These are phyloP conservation scores for Isoperla grammatica DNA, from an alignment of 2,888 invertebrate species.

Conservation along the genomic window DNA sequence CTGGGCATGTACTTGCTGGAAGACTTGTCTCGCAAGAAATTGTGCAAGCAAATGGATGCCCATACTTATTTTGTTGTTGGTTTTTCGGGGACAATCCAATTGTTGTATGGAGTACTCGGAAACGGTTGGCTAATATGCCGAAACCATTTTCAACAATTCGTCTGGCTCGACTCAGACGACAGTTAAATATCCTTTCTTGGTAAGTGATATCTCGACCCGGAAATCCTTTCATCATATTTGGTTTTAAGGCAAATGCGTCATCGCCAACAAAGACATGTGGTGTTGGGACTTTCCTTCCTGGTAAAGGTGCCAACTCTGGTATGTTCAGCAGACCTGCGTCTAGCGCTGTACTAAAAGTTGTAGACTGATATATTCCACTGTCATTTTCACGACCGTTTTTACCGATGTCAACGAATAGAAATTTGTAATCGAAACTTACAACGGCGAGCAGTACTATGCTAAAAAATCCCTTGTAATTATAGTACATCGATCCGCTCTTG, in stretches of 20 bases:
- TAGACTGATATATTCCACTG: constrained; percentile 7
- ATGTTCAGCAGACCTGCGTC: background rate
- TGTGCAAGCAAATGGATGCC: constrained; percentile 23
- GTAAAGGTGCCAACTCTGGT: constrained; percentile 6
- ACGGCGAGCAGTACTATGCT: constrained; percentile 14
- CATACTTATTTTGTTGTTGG: constrained; percentile 11
- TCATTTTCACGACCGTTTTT: constrained; percentile 16
- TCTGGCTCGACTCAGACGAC: constrained; percentile 24
- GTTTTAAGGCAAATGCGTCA: constrained; percentile 36
- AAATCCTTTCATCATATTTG: constrained; percentile 20
- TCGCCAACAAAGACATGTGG: constrained; percentile 41
- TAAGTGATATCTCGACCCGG: constrained; percentile 10
- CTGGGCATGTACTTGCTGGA: background rate
- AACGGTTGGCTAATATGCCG: constrained; percentile 30
- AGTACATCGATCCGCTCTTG: constrained; percentile 4
- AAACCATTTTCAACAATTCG: constrained; percentile 27
- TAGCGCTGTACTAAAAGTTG: background rate
- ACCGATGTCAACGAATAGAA: constrained; percentile 15
- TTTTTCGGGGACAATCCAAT: constrained; percentile 27
- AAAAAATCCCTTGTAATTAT: constrained; percentile 16
- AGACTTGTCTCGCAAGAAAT: constrained; percentile 15
- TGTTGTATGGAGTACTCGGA: constrained; percentile 28
- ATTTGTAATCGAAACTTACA: constrained; percentile 14
- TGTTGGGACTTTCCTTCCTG: constrained; percentile 35
- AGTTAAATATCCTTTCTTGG: constrained; percentile 27